Conservation (phyloP, 2,797 vertebrate genomes). For the Bradypodion pumilum region DNA sequence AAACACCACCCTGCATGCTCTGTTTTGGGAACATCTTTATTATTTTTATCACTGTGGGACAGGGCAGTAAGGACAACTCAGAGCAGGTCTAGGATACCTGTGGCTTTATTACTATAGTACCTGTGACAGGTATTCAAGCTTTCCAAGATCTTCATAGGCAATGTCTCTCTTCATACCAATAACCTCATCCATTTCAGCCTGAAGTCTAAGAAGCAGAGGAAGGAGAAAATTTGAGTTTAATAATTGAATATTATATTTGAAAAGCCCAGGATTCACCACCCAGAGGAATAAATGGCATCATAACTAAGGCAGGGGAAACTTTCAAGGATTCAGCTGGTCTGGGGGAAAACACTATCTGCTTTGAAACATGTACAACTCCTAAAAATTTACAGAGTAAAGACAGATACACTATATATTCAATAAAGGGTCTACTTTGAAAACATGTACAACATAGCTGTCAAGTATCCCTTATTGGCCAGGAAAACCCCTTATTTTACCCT, state of each 20-base stretch:
- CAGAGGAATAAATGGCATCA: background rate
- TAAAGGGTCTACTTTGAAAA: no score
- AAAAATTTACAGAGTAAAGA: no score
- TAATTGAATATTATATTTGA: background rate
- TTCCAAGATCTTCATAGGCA: conserved; percentile 85
- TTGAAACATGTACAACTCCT: background rate
- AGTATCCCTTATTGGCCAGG: no score
- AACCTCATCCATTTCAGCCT: conserved; percentile 87
- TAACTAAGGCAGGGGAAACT: background rate
- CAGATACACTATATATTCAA: no score
- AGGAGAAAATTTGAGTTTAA: conserved; percentile 33
- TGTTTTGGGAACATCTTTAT: rapidly evolving
- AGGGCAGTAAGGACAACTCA: background rate
- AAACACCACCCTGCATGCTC: background rate
- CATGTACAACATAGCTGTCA: no score
- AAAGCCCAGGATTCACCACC: background rate
- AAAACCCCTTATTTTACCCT: no score
- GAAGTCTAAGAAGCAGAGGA: conserved; percentile 74
- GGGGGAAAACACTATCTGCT: background rate
- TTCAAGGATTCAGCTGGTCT: background rate
- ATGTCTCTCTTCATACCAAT: conserved; percentile 87
- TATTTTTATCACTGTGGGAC: background rate
- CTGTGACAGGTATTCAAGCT: conserved; percentile 87
- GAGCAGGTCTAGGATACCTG: conserved; percentile 6
- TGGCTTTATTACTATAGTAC: conserved; percentile 64